phyloP scores from a whole-genome alignment of 1,140 invertebrate genomes.

The Laupala kohalensis region DNA sequence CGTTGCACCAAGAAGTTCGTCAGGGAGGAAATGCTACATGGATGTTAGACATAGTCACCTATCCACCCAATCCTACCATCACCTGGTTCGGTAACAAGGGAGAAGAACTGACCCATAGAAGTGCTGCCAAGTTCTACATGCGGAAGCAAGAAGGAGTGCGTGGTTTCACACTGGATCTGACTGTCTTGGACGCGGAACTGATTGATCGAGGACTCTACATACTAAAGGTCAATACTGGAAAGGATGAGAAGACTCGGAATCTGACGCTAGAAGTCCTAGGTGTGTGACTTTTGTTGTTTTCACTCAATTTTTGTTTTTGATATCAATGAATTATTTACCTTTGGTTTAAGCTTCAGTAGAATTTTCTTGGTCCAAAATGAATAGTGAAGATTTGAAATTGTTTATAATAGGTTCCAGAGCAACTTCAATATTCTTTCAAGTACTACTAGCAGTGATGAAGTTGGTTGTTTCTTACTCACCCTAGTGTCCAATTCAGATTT shows the following conservation, averaged over 20 bases:
- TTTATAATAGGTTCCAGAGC: no score
- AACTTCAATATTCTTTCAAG: no score
- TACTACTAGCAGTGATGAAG: no score
- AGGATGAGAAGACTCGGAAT: background rate
- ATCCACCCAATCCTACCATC: background rate
- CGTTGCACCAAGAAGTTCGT: background rate
- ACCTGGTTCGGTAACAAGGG: background rate
- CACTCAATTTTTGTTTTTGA: no score
- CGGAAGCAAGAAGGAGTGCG: background rate
- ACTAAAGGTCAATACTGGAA: background rate
- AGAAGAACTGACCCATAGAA: background rate
- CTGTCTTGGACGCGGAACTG: background rate
- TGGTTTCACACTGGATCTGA: background rate
- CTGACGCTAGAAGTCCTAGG: background rate
- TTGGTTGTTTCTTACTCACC: no score
- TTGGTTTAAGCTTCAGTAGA: no score
- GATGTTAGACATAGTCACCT: background rate
- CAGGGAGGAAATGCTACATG: background rate
- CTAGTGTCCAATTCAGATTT: no score
- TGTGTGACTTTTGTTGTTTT: no score
- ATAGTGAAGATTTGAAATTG: no score
- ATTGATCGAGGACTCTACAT: background rate
- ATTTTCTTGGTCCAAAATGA: no score
- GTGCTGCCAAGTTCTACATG: background rate
- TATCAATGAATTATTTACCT: no score